A percentile compares a stretch with the other conserved stretches of the same genome.
These are phyloP conservation scores for Amblyraja radiata DNA, from an alignment of 2,797 vertebrate species.

Conservation along the genomic window DNA sequence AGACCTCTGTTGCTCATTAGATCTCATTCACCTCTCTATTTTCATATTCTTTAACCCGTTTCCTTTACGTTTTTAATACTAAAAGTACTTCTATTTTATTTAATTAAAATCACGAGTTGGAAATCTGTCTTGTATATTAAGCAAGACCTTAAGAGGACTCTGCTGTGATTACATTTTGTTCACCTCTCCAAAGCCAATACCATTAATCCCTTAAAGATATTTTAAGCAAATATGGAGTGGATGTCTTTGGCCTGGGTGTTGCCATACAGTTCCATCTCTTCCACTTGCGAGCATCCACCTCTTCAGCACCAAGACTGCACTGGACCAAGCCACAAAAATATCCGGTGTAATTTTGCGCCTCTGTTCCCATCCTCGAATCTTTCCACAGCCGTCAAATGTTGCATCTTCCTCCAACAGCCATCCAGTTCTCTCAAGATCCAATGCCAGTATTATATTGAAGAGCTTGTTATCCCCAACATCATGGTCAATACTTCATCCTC, in stretches of 20 bases:
- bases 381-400: background rate
- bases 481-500: too few species aligned
- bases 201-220: background rate
- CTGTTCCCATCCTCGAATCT: background rate
- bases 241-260: background rate
- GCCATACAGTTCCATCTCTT: background rate
- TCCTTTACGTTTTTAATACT: background rate
- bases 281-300: background rate
- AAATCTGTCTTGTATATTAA: background rate
- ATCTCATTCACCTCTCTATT: background rate
- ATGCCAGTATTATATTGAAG: too few species aligned
- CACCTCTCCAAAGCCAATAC: background rate
- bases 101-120: background rate
- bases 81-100: background rate
- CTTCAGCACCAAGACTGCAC: background rate
- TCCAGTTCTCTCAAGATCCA: too few species aligned
- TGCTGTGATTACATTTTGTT: background rate
- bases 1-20: background rate
- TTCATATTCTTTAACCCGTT: background rate
- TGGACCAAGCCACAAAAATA: background rate
- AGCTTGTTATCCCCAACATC: too few species aligned
- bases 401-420: background rate
- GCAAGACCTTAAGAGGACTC: background rate
- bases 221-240: background rate
- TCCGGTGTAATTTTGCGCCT: background rate